phyloP scores from a whole-genome alignment of 2,888 invertebrate species.

The Eudemis profundana region DNA sequence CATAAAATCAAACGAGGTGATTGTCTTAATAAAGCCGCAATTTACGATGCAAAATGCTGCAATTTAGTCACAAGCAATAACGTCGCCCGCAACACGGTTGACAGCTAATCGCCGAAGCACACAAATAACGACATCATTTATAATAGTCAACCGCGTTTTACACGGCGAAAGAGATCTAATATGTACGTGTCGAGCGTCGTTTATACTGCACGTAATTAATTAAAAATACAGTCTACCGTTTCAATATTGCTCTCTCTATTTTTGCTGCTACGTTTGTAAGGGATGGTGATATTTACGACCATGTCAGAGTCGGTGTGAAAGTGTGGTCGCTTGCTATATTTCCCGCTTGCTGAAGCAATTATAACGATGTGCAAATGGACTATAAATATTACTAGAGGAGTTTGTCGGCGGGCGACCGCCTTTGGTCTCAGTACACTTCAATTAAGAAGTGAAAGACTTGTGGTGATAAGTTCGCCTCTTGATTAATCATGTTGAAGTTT shows the following conservation, averaged over 20 bases:
- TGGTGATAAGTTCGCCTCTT: neutral
- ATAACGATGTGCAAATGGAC: slow-evolving; percentile 63
- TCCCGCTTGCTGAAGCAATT: slow-evolving; percentile 56
- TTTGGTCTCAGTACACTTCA: slow-evolving; percentile 2
- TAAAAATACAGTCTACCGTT: neutral
- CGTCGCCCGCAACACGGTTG: slow-evolving; percentile 3
- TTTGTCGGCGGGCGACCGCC: slow-evolving; percentile 44
- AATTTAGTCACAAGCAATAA: slow-evolving; percentile 1
- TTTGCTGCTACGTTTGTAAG: neutral
- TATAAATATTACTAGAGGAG: slow-evolving; percentile 58
- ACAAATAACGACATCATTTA: slow-evolving; percentile 37
- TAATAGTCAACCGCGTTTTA: slow-evolving; percentile 34
- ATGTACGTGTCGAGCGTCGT: slow-evolving; percentile 1
- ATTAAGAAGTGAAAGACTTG: slow-evolving; percentile 2
- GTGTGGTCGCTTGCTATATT: slow-evolving; percentile 49
- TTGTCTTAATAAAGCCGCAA: neutral
- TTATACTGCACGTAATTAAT: slow-evolving; percentile 5
- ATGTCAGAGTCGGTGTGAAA: slow-evolving; percentile 1
- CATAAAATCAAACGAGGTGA: too few relatives aligned
- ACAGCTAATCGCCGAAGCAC: slow-evolving; percentile 31
- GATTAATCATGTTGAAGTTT: neutral
- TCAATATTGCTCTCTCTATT: slow-evolving; percentile 11
- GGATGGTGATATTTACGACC: slow-evolving; percentile 8
- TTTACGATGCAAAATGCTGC: slow-evolving; percentile 8
- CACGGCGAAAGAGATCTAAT: slow-evolving; percentile 27